Evolutionary conservation across 2,113 vertebrate genomes (phyloP).

Genomic region (Himantopus leucocephalus): DNA sequence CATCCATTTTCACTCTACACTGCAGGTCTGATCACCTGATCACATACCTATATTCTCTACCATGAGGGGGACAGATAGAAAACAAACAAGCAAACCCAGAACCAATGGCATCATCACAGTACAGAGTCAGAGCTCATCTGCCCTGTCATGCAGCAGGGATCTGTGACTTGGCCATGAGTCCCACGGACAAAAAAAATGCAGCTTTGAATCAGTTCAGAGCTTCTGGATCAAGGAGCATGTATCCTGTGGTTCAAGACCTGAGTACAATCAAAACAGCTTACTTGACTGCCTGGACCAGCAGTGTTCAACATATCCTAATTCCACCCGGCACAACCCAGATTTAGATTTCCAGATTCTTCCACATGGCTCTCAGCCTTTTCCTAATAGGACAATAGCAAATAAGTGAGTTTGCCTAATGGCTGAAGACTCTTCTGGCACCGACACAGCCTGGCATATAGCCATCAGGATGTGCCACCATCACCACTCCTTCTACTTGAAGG

Average conservation of each 20-base stretch:
- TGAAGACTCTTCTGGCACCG: background rate
- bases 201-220: background rate
- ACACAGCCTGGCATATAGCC: background rate
- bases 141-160: background rate
- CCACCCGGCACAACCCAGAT: background rate
- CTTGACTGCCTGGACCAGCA: background rate
- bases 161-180: background rate
- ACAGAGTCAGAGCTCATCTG: background rate
- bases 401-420: background rate
- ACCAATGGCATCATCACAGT: accelerated
- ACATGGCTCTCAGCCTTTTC: background rate
- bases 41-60: background rate
- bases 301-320: background rate
- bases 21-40: background rate
- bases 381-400: background rate
- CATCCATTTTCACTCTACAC: background rate
- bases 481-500: background rate
- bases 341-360: background rate
- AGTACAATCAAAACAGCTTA: background rate
- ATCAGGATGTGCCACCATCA: background rate
- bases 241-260: background rate
- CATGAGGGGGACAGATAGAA: accelerated
- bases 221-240: background rate
- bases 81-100: background rate
- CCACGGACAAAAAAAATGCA: background rate